Evolutionary conservation across 2,888 invertebrate genomes (phyloP), one percentile per base, ranked within the genome.

Genomic region (Aleiodes leptofemur): DNA sequence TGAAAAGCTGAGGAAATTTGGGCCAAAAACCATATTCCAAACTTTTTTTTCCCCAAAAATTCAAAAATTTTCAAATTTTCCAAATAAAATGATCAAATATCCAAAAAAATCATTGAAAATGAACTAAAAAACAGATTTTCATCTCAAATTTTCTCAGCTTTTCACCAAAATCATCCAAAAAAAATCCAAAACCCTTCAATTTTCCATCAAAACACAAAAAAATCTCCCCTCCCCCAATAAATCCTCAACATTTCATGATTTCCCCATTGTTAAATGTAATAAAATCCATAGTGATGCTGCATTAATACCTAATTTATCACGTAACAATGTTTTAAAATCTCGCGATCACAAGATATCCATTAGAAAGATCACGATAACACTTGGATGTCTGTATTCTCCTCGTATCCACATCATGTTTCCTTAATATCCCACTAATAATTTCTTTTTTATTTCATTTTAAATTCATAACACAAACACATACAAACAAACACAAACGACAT

Each of bases 281-380:
- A 16, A 48, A 64, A 64, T 64, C 38, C 2, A 61, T 31, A 8
- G 31, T 23, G 34, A 59, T 59, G 38, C 14, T 59, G 59, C 59
- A 34, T 59, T 59, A 59, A 59, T 59, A 59, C 59, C 59, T 38
- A 64, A 64, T 64, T 43, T 14, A 43, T 64, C 64, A 64, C 3
- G 1, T 5, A 64, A 64, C 48, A 48, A 64, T 64, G 14, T 14
- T 16, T 16, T 16, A 14, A 64, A 43, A 14, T 64, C 48, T 11
- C 13, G 69, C 69, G 78, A 78, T 78, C 55, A 64, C 56, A 31
- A 72, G 61, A 75, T 77, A 79, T 79, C 72, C 78, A 75, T 78
- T 76, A 69, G 72, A 73, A 69, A 69, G 78, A 79, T 78, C 78
- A 74, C 70, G 79, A 79, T 79, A 78, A 73, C 72, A 66, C 64